Evolutionary conservation across 2,113 vertebrate genomes (phyloP), one percentile per base, ranked within the genome.

Genomic region (Chamaetylas fuelleborni): DNA sequence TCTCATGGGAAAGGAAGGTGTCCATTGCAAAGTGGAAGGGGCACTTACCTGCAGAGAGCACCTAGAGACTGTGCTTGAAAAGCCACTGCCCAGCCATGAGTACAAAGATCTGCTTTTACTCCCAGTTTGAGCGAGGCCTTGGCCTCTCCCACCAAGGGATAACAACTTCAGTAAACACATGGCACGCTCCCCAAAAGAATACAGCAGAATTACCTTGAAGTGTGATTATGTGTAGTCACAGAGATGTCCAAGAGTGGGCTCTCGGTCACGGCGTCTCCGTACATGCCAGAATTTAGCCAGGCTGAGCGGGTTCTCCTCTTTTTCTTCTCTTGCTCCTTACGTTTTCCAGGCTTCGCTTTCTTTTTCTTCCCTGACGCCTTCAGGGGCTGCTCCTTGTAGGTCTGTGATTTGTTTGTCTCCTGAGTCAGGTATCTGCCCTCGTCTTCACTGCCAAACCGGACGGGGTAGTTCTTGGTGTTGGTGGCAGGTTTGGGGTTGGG

Each of bases 341-440:
- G 98, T 93, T 98, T 99, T 17, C 99, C 99, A 2, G 98, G 96
- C 40, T 99, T 98, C 2, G 98, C 98, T 96, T 99, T 99, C 98
- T 99, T 99, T 95, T 99, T 99, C 98, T 98, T 99, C 22, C 98
- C 98, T 0, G 98, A 96, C 0, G 60, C 96, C 91, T 98, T 99
- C 70, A 98, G 95, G 6, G 98, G 98, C 58, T 98, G 98, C 45
- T 99, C 99, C 70, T 99, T 99, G 97, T 98, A 99, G 2, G 97
- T 97, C 92, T 99, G 98, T 2, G 98, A 98, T 97, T 99, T 99
- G 97, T 99, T 98, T 97, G 99, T 99, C 96, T 99, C 99, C 97
- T 99, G 99, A 65, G 99, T 99, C 61, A 99, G 95, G 93, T 97
- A 97, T 77, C 96, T 97, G 86, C 98, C 98, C 92, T 98, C 98